Evolutionary conservation across 2,888 invertebrate genomes (phyloP), one percentile per base, ranked within the genome.

Genomic region (Hemithea aestivaria): DNA sequence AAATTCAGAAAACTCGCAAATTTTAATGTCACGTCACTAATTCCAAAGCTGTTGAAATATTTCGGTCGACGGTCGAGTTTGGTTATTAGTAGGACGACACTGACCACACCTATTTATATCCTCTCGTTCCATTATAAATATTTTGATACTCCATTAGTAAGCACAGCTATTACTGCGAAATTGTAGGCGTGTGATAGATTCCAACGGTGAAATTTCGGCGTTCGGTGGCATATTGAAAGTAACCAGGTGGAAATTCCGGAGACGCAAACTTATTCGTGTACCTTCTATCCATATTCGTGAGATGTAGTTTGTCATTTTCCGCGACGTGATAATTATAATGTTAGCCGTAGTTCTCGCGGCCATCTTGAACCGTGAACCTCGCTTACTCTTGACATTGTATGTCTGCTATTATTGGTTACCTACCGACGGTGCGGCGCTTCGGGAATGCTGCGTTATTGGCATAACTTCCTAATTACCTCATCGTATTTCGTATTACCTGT

Each of bases 301-400:
- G 36, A 40, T 29, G 37, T 23, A 22, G 20, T 16, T 35, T 53
- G 59, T 60, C 54, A 56, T 62, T 63, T 63, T 64, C 66, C 62
- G 66, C 28, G 29, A 27, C 41, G 32, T 56, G 57, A 53, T 45
- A 48, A 39, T 16, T 40, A 25, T 30, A 35, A 31, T 33, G 35
- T 48, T n/a, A n/a, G n/a, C n/a, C n/a, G 40, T 51, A 48, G 49
- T 16, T 4, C 49, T 54, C 53, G 55, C 45, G 55, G 49, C 39
- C 40, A 45, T 36, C 27, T 40, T 36, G 29, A 40, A 42, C 44
- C 28, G 36, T 35, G 22, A 16, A 26, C 27, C 31, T 23, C 30
- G 51, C 68, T 73, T 81, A 78, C 63, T 74, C 82, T 83, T 82
- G 81, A 83, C 83, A 81, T 82, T 84, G 81, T 68, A 48, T 50